These are phyloP conservation scores for Pseudomyrmex cubaensis DNA, from an alignment of 1,140 invertebrate genomes.

Conservation along the genomic window DNA sequence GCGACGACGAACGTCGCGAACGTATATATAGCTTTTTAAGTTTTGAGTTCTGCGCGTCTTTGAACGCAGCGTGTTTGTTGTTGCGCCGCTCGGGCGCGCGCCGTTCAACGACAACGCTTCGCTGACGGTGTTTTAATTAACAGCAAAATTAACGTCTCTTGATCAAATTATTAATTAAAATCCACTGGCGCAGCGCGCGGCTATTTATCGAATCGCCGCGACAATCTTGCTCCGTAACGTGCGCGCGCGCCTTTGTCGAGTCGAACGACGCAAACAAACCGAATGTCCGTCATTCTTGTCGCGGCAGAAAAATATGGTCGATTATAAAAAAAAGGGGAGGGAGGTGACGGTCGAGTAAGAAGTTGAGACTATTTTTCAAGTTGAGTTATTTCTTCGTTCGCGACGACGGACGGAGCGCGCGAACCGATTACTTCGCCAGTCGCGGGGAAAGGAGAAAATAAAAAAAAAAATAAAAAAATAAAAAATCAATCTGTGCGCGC, in stretches of 20 bases:
- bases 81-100: neutral
- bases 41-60: slow-evolving; percentile 9
- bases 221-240: slow-evolving; percentile 11
- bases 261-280: slow-evolving; percentile 37
- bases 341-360: neutral
- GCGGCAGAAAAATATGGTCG: slow-evolving; percentile 24
- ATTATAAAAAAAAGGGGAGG: too few species aligned
- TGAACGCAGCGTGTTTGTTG: neutral
- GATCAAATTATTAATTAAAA: slow-evolving; percentile 53
- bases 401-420: neutral
- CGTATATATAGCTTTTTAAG: neutral
- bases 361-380: slow-evolving; percentile 48
- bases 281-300: slow-evolving; percentile 34
- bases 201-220: slow-evolving; percentile 34
- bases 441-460: neutral
- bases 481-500: slow-evolving; percentile 21
- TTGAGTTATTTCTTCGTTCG: slow-evolving; percentile 8
- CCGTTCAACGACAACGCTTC: neutral
- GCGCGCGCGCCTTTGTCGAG: neutral
- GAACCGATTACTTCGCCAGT: slow-evolving; percentile 37
- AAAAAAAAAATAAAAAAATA: neutral
- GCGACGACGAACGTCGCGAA: neutral
- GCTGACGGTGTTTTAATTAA: slow-evolving; percentile 46
- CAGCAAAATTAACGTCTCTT: slow-evolving; percentile 28
- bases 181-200: neutral